A percentile compares a stretch with the other conserved stretches of the same genome.
Conservation (phyloP, 2,888 invertebrate genomes). For the Pteria penguin region DNA sequence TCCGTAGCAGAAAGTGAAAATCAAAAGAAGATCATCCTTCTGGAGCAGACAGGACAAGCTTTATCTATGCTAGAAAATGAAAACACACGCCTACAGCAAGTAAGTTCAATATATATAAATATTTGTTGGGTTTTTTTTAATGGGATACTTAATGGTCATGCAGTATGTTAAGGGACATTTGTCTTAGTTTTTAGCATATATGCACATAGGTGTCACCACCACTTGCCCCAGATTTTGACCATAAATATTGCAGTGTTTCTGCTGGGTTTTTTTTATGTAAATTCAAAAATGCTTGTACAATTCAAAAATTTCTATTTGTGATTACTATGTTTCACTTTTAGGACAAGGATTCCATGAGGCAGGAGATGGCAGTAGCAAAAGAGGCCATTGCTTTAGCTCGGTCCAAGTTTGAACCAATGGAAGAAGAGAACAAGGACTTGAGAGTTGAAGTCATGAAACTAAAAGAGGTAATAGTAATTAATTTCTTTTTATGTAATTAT, state of each 20-base stretch:
- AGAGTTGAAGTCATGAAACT: constrained; percentile 61
- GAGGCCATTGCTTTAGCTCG: constrained; percentile 67
- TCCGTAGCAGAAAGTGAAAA: constrained; percentile 68
- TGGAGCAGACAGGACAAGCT: constrained; percentile 70
- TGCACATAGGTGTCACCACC: not conserved
- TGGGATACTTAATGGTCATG: no score
- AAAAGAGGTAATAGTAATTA: constrained; percentile 58
- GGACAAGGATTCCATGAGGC: constrained; percentile 64
- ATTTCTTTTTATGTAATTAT: no score
- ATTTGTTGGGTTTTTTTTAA: no score
- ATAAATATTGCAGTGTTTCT: no score
- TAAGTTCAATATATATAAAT: no score
- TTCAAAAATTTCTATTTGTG: no score
- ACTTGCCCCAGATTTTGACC: no score
- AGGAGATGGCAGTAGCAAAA: constrained; percentile 65
- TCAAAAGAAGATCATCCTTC: constrained; percentile 62
- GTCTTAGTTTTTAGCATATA: no score
- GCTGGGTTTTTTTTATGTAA: no score
- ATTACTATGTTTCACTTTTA: no score
- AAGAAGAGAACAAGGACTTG: constrained; percentile 62
- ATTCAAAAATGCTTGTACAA: no score
- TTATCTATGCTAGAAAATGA: constrained; percentile 72
- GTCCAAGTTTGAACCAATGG: constrained; percentile 63
- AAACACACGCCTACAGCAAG: constrained; percentile 72
- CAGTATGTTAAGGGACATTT: no score